Conservation (phyloP, 2,888 invertebrate genomes). For the Branchellion lobata region DNA sequence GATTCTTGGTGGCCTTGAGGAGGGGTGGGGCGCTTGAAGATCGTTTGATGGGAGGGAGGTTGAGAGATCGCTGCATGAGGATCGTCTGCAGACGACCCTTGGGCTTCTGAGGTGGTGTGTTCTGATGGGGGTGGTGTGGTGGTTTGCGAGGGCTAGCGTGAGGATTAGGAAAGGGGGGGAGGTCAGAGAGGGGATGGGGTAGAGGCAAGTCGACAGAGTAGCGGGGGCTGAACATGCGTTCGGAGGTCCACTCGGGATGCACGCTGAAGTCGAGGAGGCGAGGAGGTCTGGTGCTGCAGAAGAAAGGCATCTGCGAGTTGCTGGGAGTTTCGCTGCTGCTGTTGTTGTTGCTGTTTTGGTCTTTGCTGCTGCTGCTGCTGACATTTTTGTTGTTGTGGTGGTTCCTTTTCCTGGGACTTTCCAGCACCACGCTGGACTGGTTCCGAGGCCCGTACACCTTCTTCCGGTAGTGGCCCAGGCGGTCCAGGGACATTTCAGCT, state of each 20-base stretch:
- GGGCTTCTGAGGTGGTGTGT: too few relatives aligned
- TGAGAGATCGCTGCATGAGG: neutral
- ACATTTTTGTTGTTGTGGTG: neutral
- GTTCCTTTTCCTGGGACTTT: neutral
- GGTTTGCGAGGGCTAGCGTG: neutral
- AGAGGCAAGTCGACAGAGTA: neutral
- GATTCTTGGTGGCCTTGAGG: neutral
- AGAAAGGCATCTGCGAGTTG: neutral
- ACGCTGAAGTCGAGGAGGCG: conserved; percentile 2
- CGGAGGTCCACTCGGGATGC: conserved; percentile 5
- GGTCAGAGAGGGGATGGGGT: neutral
- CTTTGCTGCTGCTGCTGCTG: neutral
- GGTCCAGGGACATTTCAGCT: conserved; percentile 1
- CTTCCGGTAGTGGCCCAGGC: conserved; percentile 13
- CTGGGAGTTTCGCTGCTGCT: neutral
- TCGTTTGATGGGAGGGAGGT: neutral
- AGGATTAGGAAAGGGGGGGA: too few relatives aligned
- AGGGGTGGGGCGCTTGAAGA: neutral
- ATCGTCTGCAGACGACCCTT: neutral
- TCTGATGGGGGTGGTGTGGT: too few relatives aligned
- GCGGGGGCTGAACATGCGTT: neutral
- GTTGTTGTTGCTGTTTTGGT: neutral
- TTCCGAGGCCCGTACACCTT: neutral
- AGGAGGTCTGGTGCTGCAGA: neutral
- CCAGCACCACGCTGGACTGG: conserved; percentile 10